These are phyloP conservation scores for Mylabris sibirica DNA, from an alignment of 2,888 invertebrate genomes.

Conservation along the genomic window DNA sequence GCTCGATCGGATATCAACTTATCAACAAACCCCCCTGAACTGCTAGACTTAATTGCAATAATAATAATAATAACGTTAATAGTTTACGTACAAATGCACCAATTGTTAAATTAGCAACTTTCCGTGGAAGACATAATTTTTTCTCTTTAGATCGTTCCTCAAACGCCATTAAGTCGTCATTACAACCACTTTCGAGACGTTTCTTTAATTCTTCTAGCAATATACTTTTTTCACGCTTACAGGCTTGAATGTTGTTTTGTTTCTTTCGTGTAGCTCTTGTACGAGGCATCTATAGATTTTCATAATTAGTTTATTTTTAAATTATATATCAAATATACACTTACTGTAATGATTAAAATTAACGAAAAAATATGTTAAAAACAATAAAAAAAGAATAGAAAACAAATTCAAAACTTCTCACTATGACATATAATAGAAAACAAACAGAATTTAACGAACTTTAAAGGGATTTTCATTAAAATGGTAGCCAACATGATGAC, in stretches of 20 bases:
- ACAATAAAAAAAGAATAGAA: too few relatives aligned
- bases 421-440: not conserved
- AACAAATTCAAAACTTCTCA: not conserved
- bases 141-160: slow-evolving; percentile 5
- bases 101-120: slow-evolving; percentile 32
- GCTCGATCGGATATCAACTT: too few relatives aligned
- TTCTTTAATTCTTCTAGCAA: not conserved
- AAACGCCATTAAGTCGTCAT: not conserved
- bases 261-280: slow-evolving; percentile 31
- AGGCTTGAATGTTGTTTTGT: slow-evolving; percentile 13
- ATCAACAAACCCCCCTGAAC: too few relatives aligned
- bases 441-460: not conserved
- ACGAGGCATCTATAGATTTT: slow-evolving; percentile 35
- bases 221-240: not conserved
- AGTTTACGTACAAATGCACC: slow-evolving; percentile 38
- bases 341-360: too few relatives aligned
- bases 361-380: too few relatives aligned
- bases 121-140: slow-evolving; percentile 19
- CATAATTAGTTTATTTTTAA: too few relatives aligned
- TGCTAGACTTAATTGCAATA: too few relatives aligned
- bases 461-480: not conserved
- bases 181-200: too few relatives aligned
- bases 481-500: not conserved
- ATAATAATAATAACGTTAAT: too few relatives aligned
- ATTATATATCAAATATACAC: too few relatives aligned